Evolutionary conservation across 2,888 invertebrate species (phyloP), one percentile per base, ranked within the genome.

Genomic region (Mamestra brassicae): DNA sequence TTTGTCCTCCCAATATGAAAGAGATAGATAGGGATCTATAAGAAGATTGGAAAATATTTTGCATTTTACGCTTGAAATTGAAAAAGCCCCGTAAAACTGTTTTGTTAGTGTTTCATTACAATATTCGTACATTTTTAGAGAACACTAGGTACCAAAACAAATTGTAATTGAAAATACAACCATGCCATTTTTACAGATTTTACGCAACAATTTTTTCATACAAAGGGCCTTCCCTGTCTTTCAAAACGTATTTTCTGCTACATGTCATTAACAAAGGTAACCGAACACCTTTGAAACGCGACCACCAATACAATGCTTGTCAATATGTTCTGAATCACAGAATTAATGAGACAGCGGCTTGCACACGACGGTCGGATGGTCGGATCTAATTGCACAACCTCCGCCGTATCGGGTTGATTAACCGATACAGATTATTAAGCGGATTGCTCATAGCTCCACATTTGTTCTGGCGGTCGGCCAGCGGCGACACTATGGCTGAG

Each of bases 391-490:
- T 92, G 89, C 90, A 80, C 92, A 94, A 93, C 93, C 92, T 93
- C 92, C 89, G 76, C 79, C 78, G 90, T 88, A 93, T 93, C 88
- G 94, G 93, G 95, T 95, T 95, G 95, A 96, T 96, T 94, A 95
- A 95, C 95, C 95, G 94, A 93, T 94, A 92, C 92, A 93, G 91
- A 92, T 94, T 95, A 94, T 95, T 94, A 94, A 92, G 93, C 86
- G 93, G 90, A 93, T 95, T 93, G 95, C 93, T 95, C 93, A 94
- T 92, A 93, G 93, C 91, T 91, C 92, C 92, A 89, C 90, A 93
- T 94, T 94, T 91, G 93, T 90, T 89, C 92, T 96, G 96, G 96
- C 95, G 82, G 15, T 3, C 54, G 71, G 93, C 96, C 96, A 96
- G 92, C 88, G 88, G 89, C 88, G 91, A 91, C 91, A 90, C 86